Evolutionary conservation across 2,113 vertebrate genomes (phyloP).

Genomic region (Phaethon lepturus): DNA sequence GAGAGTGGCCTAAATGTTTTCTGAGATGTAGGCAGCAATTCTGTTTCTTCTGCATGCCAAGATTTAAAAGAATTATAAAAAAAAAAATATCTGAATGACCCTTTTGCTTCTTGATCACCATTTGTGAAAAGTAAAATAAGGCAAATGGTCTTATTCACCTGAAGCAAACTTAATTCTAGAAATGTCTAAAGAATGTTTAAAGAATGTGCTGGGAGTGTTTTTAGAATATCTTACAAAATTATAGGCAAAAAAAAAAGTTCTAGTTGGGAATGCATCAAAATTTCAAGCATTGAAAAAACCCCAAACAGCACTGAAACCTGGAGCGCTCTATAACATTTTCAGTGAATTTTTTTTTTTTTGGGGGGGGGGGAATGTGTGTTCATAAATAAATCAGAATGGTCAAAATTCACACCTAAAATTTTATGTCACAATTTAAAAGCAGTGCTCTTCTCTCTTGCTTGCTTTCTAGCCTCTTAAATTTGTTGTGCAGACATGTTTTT

Average conservation of each 20-base stretch:
- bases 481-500: not conserved
- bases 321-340: not conserved
- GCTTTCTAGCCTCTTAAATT: not conserved
- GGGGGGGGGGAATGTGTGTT: not conserved
- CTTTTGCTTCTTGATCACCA: not conserved
- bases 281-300: not conserved
- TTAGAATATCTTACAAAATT: not conserved
- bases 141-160: not conserved
- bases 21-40: not conserved
- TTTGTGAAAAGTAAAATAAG: not conserved
- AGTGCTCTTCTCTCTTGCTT: not conserved
- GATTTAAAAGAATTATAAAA: not conserved
- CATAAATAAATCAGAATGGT: not conserved
- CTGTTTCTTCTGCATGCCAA: not conserved
- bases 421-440: not conserved
- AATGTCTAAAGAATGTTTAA: not conserved
- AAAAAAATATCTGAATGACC: not conserved
- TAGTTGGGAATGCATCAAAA: not conserved
- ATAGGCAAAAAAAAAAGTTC: not conserved
- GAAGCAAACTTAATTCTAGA: not conserved
- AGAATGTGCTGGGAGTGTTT: not conserved
- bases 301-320: not conserved
- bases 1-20: not conserved
- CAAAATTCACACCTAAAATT: not conserved
- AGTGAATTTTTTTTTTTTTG: not conserved